These are phyloP conservation scores for Zaprionus ghesquierei DNA, from an alignment of 1,140 invertebrate genomes.

Conservation along the genomic window DNA sequence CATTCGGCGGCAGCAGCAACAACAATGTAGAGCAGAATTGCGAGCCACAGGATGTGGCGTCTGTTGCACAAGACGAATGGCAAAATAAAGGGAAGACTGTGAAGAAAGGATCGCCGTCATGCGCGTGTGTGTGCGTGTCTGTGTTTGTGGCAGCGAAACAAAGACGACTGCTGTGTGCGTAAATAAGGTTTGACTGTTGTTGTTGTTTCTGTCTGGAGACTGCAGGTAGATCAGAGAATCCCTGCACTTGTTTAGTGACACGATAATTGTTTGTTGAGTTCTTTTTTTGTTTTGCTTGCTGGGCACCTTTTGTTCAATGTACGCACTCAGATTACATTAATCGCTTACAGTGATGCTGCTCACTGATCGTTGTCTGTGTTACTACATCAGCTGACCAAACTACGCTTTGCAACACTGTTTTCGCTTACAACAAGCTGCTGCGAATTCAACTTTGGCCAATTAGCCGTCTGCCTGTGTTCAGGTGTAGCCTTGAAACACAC, in stretches of 20 bases:
- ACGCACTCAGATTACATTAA: background rate
- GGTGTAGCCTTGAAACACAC: conserved; percentile 46
- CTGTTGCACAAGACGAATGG: background rate
- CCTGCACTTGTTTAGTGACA: conserved; percentile 11
- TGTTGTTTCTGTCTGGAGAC: conserved; percentile 5
- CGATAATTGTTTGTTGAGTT: background rate
- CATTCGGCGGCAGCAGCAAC: background rate
- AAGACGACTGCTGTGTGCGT: conserved; percentile 1
- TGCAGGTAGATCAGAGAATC: background rate
- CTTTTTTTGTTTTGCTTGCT: background rate
- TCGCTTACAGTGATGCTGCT: conserved; percentile 1
- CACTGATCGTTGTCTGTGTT: conserved; percentile 34
- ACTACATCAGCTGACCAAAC: conserved; percentile 64
- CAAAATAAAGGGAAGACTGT: background rate
- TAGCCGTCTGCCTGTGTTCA: conserved; percentile 10
- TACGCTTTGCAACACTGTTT: conserved; percentile 49
- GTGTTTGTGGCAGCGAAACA: background rate
- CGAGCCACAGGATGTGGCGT: background rate
- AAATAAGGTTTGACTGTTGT: background rate
- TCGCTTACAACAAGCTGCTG: conserved; percentile 53
- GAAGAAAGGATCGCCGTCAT: background rate
- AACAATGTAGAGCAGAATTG: background rate
- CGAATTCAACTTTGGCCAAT: conserved; percentile 36
- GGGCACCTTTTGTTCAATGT: background rate
- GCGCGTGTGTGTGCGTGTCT: background rate